phyloP scores from a whole-genome alignment of 2,888 invertebrate species.

The Panzeria rudis region DNA sequence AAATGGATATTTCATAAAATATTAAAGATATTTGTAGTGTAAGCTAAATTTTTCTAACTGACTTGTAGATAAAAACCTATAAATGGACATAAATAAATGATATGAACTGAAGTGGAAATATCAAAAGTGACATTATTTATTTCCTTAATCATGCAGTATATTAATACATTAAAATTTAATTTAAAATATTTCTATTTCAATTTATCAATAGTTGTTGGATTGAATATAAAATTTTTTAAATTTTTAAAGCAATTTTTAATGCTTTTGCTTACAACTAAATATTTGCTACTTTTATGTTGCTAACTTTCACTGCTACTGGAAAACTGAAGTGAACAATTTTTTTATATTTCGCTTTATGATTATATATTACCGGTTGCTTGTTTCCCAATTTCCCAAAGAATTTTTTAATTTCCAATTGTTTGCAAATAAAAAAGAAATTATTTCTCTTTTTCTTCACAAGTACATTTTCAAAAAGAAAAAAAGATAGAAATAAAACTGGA shows the following conservation, averaged over 20 bases:
- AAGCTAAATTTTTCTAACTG: background rate
- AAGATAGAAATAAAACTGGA: constrained; percentile 32
- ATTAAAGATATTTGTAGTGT: constrained; percentile 12
- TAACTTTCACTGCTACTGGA: background rate
- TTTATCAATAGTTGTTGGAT: too few species aligned
- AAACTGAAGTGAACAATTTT: constrained; percentile 3
- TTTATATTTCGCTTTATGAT: constrained; percentile 22
- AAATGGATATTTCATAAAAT: constrained; percentile 51
- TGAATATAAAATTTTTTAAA: too few species aligned
- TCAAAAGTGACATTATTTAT: constrained; percentile 6
- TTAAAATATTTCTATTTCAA: background rate
- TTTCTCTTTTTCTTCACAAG: constrained; percentile 24
- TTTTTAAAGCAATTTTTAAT: background rate
- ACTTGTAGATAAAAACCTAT: background rate
- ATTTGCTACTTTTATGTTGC: background rate
- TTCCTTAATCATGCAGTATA: background rate
- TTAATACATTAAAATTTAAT: background rate
- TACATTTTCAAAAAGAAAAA: constrained; percentile 30
- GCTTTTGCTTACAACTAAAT: constrained; percentile 15
- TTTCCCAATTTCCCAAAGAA: constrained; percentile 54
- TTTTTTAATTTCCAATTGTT: constrained; percentile 65
- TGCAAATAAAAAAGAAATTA: constrained; percentile 54
- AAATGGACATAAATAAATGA: background rate
- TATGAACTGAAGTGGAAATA: constrained; percentile 20
- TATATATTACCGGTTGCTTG: constrained; percentile 1